Evolutionary conservation across 2,797 vertebrate genomes (phyloP).

Genomic region (Chromobotia macracanthus): DNA sequence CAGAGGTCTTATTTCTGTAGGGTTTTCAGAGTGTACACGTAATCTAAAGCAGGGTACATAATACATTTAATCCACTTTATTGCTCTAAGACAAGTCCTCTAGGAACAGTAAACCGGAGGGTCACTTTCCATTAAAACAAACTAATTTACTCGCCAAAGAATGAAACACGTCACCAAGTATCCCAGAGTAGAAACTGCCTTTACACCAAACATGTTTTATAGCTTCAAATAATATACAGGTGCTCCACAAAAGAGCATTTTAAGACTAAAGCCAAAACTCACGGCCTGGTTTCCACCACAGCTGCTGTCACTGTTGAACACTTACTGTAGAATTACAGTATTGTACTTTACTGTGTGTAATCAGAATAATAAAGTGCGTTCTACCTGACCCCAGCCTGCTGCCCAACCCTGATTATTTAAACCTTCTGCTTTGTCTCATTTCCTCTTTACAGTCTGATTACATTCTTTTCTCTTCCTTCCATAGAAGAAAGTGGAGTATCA

Average conservation of each 20-base stretch:
- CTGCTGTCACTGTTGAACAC: neutral
- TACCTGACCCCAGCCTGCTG: conserved; percentile 39
- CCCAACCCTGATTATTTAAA: neutral
- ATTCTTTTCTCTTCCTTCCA: conserved; percentile 26
- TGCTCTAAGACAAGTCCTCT: conserved; percentile 17
- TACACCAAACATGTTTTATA: neutral
- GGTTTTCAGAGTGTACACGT: neutral
- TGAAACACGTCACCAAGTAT: neutral
- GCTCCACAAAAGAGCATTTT: neutral
- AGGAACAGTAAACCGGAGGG: conserved; percentile 16
- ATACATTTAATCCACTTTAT: conserved; percentile 20
- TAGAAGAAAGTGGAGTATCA: conserved; percentile 81
- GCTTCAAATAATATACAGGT: neutral
- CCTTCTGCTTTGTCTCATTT: neutral
- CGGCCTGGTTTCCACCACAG: neutral
- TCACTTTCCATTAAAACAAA: neutral
- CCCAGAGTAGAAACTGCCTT: neutral
- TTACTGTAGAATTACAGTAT: neutral
- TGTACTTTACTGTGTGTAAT: conserved; percentile 2
- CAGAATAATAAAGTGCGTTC: conserved; percentile 54
- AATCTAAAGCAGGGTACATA: conserved; percentile 8
- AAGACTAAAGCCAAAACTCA: neutral
- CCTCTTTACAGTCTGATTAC: neutral
- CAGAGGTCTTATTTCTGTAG: neutral
- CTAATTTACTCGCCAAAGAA: neutral